Percentiles rank a stretch among this genome's conserved stretches.
These are phyloP conservation scores for Nestor notabilis DNA, from an alignment of 2,113 vertebrate species.

Conservation along the genomic window DNA sequence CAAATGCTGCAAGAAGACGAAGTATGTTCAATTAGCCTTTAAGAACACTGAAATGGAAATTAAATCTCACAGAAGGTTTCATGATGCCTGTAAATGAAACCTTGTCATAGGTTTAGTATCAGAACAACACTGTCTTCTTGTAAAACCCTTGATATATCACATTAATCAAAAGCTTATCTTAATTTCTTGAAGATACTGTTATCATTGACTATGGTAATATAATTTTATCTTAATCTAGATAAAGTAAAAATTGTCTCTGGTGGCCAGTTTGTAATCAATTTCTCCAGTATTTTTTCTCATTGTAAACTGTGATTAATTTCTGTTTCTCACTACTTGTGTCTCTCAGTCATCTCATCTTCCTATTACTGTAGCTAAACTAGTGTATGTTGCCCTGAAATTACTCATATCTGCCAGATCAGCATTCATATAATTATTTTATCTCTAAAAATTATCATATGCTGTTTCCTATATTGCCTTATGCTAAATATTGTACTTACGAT, in stretches of 20 bases:
- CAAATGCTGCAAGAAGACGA: background rate
- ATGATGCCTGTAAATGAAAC: background rate
- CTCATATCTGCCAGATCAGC: background rate
- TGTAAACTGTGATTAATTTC: background rate
- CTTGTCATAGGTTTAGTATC: background rate
- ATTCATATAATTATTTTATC: background rate
- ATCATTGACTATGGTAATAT: background rate
- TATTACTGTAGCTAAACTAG: background rate
- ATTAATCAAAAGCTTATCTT: background rate
- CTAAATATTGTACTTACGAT: background rate
- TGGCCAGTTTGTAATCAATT: background rate
- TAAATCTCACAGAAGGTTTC: background rate
- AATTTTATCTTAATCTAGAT: background rate
- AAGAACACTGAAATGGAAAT: background rate
- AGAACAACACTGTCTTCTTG: background rate
- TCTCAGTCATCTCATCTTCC: background rate
- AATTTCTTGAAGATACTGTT: background rate
- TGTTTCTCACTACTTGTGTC: background rate
- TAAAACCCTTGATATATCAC: background rate
- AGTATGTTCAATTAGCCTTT: background rate
- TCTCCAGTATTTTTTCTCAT: background rate
- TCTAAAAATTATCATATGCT: background rate
- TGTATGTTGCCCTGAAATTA: background rate
- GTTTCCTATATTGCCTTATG: background rate
- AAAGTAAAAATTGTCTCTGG: background rate